A percentile compares a stretch with the other conserved stretches of the same genome.
phyloP scores from a whole-genome alignment of 35 echinoderm and acorn worm genomes.

The Lytechinus pictus region DNA sequence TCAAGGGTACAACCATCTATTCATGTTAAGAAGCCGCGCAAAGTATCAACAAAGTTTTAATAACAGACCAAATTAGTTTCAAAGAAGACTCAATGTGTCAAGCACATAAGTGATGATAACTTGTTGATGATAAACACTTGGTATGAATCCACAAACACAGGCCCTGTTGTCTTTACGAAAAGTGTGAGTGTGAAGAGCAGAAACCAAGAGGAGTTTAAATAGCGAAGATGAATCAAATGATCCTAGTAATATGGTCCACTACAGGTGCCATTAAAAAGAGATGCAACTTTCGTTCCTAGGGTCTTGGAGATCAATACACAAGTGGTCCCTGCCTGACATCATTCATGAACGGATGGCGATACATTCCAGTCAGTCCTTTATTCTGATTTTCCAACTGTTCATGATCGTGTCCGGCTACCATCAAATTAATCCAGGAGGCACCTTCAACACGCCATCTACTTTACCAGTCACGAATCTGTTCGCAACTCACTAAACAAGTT shows the following conservation, averaged over 20 bases:
- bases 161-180: not conserved
- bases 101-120: not conserved
- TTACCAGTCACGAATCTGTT: not conserved
- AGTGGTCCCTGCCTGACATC: not conserved
- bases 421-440: not conserved
- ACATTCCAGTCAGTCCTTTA: not conserved
- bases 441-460: not conserved
- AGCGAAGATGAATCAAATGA: not conserved
- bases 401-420: not conserved
- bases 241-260: no score
- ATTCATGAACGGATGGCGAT: not conserved
- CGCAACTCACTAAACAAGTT: slow-evolving; percentile 3
- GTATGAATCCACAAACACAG: not conserved
- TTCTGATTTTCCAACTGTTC: not conserved
- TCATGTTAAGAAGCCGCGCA: no score
- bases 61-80: no score
- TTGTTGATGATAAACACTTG: not conserved
- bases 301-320: not conserved
- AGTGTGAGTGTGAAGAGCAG: not conserved
- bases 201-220: not conserved
- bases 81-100: no score
- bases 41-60: no score
- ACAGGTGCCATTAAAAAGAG: not conserved
- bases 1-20: no score
- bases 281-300: not conserved